Conservation (phyloP, 1,140 invertebrate species). For the Hirudo medicinalis region DNA sequence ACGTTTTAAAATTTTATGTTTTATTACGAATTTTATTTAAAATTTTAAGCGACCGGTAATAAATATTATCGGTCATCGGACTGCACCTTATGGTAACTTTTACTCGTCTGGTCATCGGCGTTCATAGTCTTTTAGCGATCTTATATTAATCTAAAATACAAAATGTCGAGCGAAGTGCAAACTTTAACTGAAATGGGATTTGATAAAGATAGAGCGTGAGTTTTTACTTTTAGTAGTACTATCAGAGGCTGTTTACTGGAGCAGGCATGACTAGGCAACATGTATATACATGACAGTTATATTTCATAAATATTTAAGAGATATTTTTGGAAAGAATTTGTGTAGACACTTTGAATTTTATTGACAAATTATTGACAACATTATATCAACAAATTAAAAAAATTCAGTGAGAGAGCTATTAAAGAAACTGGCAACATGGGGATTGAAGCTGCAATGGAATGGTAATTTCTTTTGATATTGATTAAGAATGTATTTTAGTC, state of each 20-base stretch:
- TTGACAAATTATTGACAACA: background rate
- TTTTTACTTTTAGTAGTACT: background rate
- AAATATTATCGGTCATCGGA: too few relatives aligned
- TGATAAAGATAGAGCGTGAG: slow-evolving; percentile 5
- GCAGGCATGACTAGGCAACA: too few relatives aligned
- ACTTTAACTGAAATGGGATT: slow-evolving; percentile 5
- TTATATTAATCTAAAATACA: too few relatives aligned
- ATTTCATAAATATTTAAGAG: background rate
- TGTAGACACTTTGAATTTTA: background rate
- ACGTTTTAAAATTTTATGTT: too few relatives aligned
- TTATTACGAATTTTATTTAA: too few relatives aligned
- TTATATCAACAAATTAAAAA: background rate
- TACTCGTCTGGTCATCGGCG: too few relatives aligned
- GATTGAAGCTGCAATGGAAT: slow-evolving; percentile 4
- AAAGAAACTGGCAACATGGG: background rate
- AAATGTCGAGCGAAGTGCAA: too few relatives aligned
- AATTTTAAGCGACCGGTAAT: too few relatives aligned
- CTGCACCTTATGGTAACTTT: too few relatives aligned
- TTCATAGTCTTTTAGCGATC: too few relatives aligned
- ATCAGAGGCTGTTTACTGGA: too few relatives aligned
- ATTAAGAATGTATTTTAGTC: too few relatives aligned
- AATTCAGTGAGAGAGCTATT: background rate
- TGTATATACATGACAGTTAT: background rate
- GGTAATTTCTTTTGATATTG: background rate
- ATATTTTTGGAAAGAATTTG: background rate